Evolutionary conservation across 2,113 vertebrate genomes (phyloP), one percentile per base, ranked within the genome.

Genomic region (Perca flavescens): DNA sequence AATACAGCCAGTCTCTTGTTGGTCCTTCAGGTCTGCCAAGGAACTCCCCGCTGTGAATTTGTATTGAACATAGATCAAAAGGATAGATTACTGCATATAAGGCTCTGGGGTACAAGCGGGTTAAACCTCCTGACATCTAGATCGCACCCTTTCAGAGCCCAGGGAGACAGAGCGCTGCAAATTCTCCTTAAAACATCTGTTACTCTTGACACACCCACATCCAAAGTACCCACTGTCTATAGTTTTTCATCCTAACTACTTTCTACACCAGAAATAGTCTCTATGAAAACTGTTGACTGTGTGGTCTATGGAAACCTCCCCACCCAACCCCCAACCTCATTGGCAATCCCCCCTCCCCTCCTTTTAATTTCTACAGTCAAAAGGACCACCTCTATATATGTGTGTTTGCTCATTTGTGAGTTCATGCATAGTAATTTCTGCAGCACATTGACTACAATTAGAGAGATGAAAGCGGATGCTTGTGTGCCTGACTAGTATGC

Each of bases 1-100:
- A 22, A 52, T n/a, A 31, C 50, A 22, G 53, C 21, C 31, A 19
- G 64, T 54, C 56, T 62, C 56, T 64, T 46, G 25, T 62, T 11
- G 73, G 15, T 43, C 40, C 19, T 54, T 57, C 65, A 50, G 52
- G 28, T 34, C 49, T 14, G 1, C n/a, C 25, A 49, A 79, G 75
- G 34, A 76, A 67, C 28, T 17, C 61, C 31, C 50, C 28, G 43
- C 54, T 77, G 36, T 67, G 67, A 58, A 57, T 73, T 62, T 56
- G 25, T 12, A 71, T 58, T 65, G 9, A 74, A 46, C 47, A 28
- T 43, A 61, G 46, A 66, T 67, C 28, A 66, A 67, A 63, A 57
- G 52, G 10, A 76, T 57, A 43, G 65, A 71, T 65, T n/a, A 82
- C 57, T 25, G 54, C 6, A 52, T 12, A 49, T 49, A 22, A 14